Conservation (phyloP, 2,797 vertebrate genomes). For the Gymnopithys bicolor region DNA sequence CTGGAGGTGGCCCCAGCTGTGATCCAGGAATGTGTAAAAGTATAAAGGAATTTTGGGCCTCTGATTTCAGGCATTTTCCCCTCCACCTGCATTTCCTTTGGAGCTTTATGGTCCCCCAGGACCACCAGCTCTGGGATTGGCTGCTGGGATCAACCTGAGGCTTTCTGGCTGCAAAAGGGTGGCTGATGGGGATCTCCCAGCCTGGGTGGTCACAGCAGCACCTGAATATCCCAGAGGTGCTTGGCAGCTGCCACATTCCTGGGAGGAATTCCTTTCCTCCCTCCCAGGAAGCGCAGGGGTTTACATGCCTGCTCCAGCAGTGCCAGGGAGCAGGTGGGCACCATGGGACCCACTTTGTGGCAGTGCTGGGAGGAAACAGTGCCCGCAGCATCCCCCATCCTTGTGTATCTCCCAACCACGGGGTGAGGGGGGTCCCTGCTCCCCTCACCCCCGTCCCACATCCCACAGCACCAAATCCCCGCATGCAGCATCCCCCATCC, state of each 20-base stretch:
- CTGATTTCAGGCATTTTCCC: background rate
- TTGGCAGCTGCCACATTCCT: background rate
- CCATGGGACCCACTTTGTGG: fast-evolving
- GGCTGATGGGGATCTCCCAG: background rate
- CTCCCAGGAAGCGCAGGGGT: fast-evolving
- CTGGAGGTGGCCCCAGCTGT: fast-evolving
- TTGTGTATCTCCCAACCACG: fast-evolving
- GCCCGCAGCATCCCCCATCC: background rate
- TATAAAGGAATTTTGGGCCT: background rate
- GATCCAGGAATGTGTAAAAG: background rate
- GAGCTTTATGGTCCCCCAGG: fast-evolving
- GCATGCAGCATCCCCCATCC: too few relatives aligned
- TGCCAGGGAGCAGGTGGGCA: background rate
- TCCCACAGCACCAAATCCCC: background rate
- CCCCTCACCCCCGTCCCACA: too few relatives aligned
- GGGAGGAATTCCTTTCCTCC: background rate
- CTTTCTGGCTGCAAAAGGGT: background rate
- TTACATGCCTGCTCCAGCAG: fast-evolving
- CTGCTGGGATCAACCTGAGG: background rate
- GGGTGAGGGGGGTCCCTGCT: background rate
- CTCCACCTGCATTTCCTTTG: fast-evolving
- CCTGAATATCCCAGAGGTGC: fast-evolving
- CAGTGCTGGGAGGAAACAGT: fast-evolving
- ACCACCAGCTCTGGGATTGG: fast-evolving
- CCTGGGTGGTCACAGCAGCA: background rate